Base-by-base conservation (phyloP, 2,113 vertebrate species). In the Sinocyclocheilus anshuiensis region DNA sequence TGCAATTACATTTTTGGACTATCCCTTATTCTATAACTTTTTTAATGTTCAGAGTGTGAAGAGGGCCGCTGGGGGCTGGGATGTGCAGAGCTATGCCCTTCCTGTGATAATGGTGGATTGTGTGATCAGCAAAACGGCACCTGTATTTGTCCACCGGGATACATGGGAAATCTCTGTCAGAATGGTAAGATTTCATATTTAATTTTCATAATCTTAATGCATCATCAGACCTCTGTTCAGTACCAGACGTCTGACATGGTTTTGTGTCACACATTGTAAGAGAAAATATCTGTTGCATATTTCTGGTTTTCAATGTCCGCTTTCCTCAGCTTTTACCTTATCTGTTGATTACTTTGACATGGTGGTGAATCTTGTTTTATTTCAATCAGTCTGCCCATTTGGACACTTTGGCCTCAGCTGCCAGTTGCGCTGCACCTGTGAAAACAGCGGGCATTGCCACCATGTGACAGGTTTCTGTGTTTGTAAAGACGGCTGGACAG, bases 1-100 rank as follows among this genome's bases (percentile, higher is more conserved):
- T 18, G 53, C 22, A 7, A 59, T 59, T 0, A 2, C 0, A 59
- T 59, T n/a, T n/a, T 59, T n/a, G 20, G 57, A n/a, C 55, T 57
- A 57, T 20, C 6, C 18, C 55, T 57, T 18, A 18, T 22, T 39
- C 18, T 42, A 11, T 24, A 29, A 67, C 15, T 12, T 24, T 12
- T 6, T 11, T 71, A 15, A 33, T 16, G 74, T 78, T 39, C 88
- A 97, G 96, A 93, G 74, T 97, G 96, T 82, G 95, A 94, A 0
- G 92, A 92, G 1, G 96, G 95, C 2, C 94, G 0, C 86, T 97
- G 96, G 96, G 96, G 96, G 0, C 86, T 77, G 0, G 95, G 95
- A 84, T 97, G 96, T 90, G 94, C 94, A 88, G 91, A 95, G 89
- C 89, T 93, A 15, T 97, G 96, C 84, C 94, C 92, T 0, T 57